Evolutionary conservation across 2,797 vertebrate genomes (phyloP), one percentile per base, ranked within the genome.

Genomic region (Mionectes olivaceus): DNA sequence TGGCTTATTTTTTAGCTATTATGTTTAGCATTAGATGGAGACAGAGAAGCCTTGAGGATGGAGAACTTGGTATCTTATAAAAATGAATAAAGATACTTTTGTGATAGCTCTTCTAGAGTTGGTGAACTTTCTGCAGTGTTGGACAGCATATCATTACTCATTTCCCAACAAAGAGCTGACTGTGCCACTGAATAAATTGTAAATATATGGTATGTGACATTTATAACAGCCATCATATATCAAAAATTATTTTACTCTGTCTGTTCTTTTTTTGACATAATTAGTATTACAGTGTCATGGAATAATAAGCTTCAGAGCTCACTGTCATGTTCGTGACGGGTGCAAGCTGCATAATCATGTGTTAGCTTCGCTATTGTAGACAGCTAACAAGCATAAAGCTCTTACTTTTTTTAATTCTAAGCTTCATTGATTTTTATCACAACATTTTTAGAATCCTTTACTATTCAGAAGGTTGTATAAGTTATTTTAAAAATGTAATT

Each of bases 381-480:
- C 94, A 97, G 96, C 96, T 97, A 98, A 97, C 35, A 93, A 97
- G 94, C 95, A 89, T 84, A 90, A 96, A 97, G 78, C 80, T 96
- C 96, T 97, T 94, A 92, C 88, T 96, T 93, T 95, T 95, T 94
- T 73, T 60, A 94, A 94, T 90, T 96, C 95, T 82, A 97, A 97
- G 96, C 96, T 97, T 97, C 96, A 79, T 60, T 97, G 97, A 94
- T 97, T 97, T 97, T 97, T 95, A 76, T 95, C 97, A 97, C 94
- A 97, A 96, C 46, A 80, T 95, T 96, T 97, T 93, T 97, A 96
- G 93, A 96, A 91, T 63, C 56, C 89, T 97, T 96, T 96, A 94
- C 94, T 96, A 95, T 95, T 96, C 87, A 84, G 69, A 86, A 96
- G 78, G 78, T 86, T 89, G 44, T 81, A 19, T 43, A 67, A 69